These are phyloP conservation scores for Zygogramma bicolorata DNA, from an alignment of 2,888 invertebrate genomes.

Conservation along the genomic window DNA sequence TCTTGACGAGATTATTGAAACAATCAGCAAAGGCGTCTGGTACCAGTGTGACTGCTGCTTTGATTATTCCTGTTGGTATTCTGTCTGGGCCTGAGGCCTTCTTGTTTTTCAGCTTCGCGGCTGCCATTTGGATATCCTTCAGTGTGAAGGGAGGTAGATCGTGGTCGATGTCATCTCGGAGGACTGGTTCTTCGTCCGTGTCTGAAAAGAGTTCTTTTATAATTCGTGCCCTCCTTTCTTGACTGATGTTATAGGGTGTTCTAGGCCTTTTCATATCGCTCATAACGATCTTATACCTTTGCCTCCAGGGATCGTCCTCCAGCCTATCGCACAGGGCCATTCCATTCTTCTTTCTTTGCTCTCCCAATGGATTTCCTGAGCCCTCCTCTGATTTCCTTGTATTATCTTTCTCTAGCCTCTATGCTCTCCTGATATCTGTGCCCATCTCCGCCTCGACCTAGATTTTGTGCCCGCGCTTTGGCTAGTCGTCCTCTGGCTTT, in stretches of 20 bases:
- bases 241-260: neutral
- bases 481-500: neutral
- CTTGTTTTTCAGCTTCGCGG: neutral
- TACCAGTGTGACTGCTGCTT: neutral
- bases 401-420: neutral
- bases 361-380: neutral
- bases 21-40: neutral
- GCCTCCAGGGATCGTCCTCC: neutral
- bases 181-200: neutral
- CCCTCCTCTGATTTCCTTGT: neutral
- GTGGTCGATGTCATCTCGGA: neutral
- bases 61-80: slow-evolving; percentile 11
- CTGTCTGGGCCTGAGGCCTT: slow-evolving; percentile 26
- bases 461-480: neutral
- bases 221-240: neutral
- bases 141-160: neutral
- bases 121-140: neutral
- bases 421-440: neutral
- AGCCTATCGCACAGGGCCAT: neutral
- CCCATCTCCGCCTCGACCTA: neutral
- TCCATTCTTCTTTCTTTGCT: neutral
- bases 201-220: neutral
- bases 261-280: neutral
- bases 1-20: slow-evolving; percentile 5
- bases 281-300: neutral